Conservation (phyloP, 2,797 vertebrate genomes). For the Sphaeramia orbicularis region DNA sequence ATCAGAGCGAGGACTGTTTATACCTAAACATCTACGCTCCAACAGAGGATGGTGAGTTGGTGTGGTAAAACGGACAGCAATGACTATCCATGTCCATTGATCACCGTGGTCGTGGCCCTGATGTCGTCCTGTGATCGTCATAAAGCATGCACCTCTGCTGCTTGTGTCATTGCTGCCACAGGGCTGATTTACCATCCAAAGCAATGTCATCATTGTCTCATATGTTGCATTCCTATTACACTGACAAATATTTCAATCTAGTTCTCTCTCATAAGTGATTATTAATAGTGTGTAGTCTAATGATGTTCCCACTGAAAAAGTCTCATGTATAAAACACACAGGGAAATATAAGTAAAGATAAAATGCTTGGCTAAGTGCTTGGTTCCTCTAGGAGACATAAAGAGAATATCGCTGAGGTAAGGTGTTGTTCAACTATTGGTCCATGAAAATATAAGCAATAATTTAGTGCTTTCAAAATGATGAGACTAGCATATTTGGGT, state of each 20-base stretch:
- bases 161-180: constrained; percentile 60
- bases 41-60: constrained; percentile 90
- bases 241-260: constrained; percentile 22
- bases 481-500: constrained; percentile 41
- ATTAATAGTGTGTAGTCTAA: constrained; percentile 14
- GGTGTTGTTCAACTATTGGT: constrained; percentile 28
- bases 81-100: constrained; percentile 28
- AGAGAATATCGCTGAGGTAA: constrained; percentile 43
- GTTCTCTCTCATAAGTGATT: constrained; percentile 17
- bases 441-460: constrained; percentile 38
- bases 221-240: constrained; percentile 24
- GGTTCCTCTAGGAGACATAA: constrained; percentile 16
- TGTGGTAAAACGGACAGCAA: constrained; percentile 34
- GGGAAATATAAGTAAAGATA: constrained; percentile 3
- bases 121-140: constrained; percentile 49
- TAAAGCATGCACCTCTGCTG: constrained; percentile 52
- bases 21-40: constrained; percentile 94
- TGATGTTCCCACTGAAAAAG: constrained; percentile 8
- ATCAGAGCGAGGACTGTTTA: constrained; percentile 94
- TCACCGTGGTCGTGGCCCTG: constrained; percentile 29
- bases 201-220: constrained; percentile 44
- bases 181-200: constrained; percentile 70
- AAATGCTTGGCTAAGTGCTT: not conserved
- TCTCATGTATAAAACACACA: constrained; percentile 7
- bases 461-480: constrained; percentile 52